phyloP scores from a whole-genome alignment of 2,888 invertebrate species.

The Molanna angustata region DNA sequence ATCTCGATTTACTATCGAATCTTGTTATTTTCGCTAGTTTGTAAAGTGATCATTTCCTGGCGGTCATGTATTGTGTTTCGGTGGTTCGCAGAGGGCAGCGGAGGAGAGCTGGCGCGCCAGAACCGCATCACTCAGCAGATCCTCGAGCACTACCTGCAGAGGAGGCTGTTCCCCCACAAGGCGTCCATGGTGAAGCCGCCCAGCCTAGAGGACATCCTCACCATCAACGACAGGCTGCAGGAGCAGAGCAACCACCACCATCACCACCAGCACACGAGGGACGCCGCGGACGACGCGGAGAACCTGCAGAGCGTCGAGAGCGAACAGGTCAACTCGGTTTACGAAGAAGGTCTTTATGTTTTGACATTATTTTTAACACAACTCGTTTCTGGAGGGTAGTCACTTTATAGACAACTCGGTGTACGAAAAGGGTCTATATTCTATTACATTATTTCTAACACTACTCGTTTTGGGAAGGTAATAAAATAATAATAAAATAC shows the following conservation, averaged over 20 bases:
- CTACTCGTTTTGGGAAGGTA: too few relatives aligned
- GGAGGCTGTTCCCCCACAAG: conserved; percentile 61
- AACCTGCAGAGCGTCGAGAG: conserved; percentile 69
- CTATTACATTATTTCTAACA: too few relatives aligned
- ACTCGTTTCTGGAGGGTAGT: too few relatives aligned
- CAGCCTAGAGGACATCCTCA: conserved; percentile 64
- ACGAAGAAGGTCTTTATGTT: conserved; percentile 48
- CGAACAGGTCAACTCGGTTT: conserved; percentile 65
- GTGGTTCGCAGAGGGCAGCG: conserved; percentile 11
- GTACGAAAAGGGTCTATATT: too few relatives aligned
- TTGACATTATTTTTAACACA: too few relatives aligned
- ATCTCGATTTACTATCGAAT: too few relatives aligned
- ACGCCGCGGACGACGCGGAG: conserved; percentile 46
- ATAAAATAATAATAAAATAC: too few relatives aligned
- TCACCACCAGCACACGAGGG: conserved; percentile 37
- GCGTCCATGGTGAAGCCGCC: conserved; percentile 51
- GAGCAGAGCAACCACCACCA: conserved; percentile 39
- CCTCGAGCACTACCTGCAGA: conserved; percentile 69
- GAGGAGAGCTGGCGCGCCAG: conserved; percentile 66
- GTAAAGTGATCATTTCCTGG: conserved; percentile 20
- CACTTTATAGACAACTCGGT: too few relatives aligned
- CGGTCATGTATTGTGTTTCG: conserved; percentile 15
- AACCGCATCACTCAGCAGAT: conserved; percentile 76
- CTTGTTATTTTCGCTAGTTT: too few relatives aligned
- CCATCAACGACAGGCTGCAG: conserved; percentile 40